Base-by-base conservation (phyloP, 2,113 vertebrate species). In the Noctilio leporinus region DNA sequence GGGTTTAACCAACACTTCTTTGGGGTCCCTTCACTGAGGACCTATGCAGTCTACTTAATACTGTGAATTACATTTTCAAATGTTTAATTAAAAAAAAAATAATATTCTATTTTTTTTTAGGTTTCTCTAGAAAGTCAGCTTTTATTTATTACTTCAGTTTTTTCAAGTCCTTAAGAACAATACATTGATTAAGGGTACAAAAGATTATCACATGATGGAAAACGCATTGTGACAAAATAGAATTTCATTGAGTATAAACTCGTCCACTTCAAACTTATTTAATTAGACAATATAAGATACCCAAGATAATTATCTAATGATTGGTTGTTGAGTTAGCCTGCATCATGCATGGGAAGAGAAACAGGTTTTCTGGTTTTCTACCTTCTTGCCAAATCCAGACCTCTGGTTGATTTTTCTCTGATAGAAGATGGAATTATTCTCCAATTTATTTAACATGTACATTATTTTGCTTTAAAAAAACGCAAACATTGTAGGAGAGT, bases 1-100 rank as follows among this genome's bases (percentile, higher is more conserved):
- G 89, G 64, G 55, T 95, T 97, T 97, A 95, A 97, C 97, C 97
- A 97, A 91, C 65, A 95, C 92, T 98, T 96, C 96, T 97, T 98
- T 95, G 80, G 92, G 73, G 73, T 95, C 95, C 95, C 96, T 95
- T 95, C 96, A 86, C 43, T 72, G 62, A 96, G 98, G 98, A 96
- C 82, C 91, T 40, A 11, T 94, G 88, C 91, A 73, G 98, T 98
- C 98, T 96, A 96, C 97, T 98, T 98, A 98, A 98, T 98, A 98
- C 98, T 99, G 98, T 99, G 98, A 99, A 99, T 98, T 98, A 98
- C 96, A 94, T 98, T 98, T 97, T 98, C 96, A 97, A 92, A 97
- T 97, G 87, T 98, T 97, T 97, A 97, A 97, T 96, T 97, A 95
- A 83, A 24, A 73, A 84, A 86, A 91, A 96, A 95, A 94, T 97